Percentiles rank a stretch among this genome's conserved stretches.
phyloP scores from a whole-genome alignment of 2,797 vertebrate species.

The Betta splendens region DNA sequence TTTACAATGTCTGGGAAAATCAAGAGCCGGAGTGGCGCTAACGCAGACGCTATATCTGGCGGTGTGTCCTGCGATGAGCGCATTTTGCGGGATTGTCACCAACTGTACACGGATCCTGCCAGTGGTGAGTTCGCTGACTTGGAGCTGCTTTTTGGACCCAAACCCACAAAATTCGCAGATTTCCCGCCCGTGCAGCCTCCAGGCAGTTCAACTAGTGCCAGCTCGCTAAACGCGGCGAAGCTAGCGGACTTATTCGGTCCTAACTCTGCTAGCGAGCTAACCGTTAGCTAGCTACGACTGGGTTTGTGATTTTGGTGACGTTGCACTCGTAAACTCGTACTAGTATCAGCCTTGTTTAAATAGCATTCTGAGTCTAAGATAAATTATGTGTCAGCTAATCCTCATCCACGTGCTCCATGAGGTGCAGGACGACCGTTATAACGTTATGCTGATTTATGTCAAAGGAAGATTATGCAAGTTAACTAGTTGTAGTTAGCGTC shows the following conservation, averaged over 20 bases:
- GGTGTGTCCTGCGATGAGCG: conserved; percentile 83
- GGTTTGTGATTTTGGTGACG: conserved; percentile 6
- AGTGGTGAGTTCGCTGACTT: conserved; percentile 67
- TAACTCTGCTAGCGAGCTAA: conserved; percentile 21
- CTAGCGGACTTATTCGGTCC: background rate
- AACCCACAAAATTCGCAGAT: background rate
- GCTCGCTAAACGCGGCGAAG: background rate
- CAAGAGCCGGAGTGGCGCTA: conserved; percentile 82
- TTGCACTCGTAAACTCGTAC: background rate
- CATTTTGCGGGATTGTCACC: conserved; percentile 85
- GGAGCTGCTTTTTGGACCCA: too few relatives aligned
- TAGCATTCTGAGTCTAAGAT: too few relatives aligned
- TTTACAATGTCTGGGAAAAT: conserved; percentile 81
- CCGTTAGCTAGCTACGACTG: conserved; percentile 16
- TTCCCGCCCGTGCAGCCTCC: too few relatives aligned
- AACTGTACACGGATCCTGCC: conserved; percentile 80
- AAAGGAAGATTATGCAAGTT: too few relatives aligned
- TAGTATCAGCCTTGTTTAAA: too few relatives aligned
- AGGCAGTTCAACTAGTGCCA: too few relatives aligned
- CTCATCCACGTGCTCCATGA: background rate
- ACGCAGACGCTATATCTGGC: conserved; percentile 75
- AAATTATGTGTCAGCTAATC: background rate
- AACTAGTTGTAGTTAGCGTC: background rate
- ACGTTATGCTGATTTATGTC: background rate
- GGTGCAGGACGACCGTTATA: background rate